Conservation (phyloP, 2,888 invertebrate genomes). For the Miltochrista miniata region DNA sequence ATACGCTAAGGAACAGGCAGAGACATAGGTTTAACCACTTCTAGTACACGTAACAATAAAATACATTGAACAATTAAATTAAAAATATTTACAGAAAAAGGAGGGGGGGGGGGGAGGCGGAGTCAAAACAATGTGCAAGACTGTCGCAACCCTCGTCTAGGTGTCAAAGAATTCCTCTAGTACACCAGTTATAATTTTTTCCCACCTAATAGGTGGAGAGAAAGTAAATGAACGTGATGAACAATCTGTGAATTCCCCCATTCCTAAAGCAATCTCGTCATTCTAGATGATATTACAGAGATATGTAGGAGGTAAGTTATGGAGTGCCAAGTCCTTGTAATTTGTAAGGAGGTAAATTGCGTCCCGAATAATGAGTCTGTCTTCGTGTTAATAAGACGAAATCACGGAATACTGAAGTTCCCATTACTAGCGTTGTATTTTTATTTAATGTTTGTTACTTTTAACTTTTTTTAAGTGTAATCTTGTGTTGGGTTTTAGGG, state of each 20-base stretch:
- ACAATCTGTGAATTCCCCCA: conserved; percentile 29
- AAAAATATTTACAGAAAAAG: no score
- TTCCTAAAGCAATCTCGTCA: conserved; percentile 36
- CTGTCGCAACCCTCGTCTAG: no score
- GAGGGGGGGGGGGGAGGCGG: no score
- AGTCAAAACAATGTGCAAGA: no score
- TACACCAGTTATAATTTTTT: no score
- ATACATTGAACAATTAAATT: no score
- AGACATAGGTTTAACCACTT: no score
- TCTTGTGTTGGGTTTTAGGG: conserved; percentile 25
- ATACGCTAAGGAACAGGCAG: no score
- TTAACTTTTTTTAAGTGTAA: conserved; percentile 23
- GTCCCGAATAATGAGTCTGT: conserved; percentile 41
- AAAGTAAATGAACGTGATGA: conserved; percentile 26
- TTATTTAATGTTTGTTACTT: conserved; percentile 14
- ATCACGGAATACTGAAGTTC: conserved; percentile 34
- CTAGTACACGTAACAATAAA: no score
- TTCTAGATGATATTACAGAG: conserved; percentile 37
- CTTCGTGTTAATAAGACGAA: conserved; percentile 42
- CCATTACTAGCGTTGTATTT: conserved; percentile 10
- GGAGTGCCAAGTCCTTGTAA: conserved; percentile 46
- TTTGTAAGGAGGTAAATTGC: conserved; percentile 49
- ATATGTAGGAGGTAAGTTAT: conserved; percentile 42
- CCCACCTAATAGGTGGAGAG: no score
- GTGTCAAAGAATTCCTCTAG: no score